Evolutionary conservation across 2,888 invertebrate species (phyloP).

Genomic region (Clunio marinus): DNA sequence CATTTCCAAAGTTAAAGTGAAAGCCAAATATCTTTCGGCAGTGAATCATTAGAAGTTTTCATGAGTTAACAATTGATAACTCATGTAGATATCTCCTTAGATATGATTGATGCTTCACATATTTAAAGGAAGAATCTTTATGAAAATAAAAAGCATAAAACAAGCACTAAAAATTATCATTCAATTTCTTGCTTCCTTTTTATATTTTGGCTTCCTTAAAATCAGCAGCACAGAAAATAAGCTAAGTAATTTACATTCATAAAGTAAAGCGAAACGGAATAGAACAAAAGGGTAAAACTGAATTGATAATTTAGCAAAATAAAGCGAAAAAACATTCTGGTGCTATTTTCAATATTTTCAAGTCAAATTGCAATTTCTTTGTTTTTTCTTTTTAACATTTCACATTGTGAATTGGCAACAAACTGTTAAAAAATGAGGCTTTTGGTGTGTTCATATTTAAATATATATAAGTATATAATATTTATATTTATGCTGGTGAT

Average conservation of each 20-base stretch:
- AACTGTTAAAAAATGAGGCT: slow-evolving; percentile 18
- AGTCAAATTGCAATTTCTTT: neutral
- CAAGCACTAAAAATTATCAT: neutral
- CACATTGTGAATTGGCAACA: slow-evolving; percentile 13
- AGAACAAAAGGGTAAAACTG: neutral
- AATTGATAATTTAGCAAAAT: slow-evolving; percentile 19
- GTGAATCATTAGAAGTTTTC: too few species aligned
- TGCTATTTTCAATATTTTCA: neutral
- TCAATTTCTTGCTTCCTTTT: neutral
- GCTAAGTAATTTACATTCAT: neutral
- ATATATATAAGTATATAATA: too few species aligned
- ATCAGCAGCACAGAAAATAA: neutral
- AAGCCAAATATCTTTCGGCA: too few species aligned
- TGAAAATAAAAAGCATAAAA: neutral
- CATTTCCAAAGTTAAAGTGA: too few species aligned
- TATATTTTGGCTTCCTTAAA: neutral
- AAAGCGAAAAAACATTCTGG: neutral
- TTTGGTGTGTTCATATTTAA: slow-evolving; percentile 3
- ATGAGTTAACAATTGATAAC: too few species aligned
- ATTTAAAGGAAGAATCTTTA: too few species aligned
- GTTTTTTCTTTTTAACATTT: slow-evolving; percentile 12
- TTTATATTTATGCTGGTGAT: slow-evolving; percentile 9
- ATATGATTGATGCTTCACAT: too few species aligned
- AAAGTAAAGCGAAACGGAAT: neutral
- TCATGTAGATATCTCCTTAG: too few species aligned